Evolutionary conservation across 2,113 vertebrate species (phyloP).

Genomic region (Forbesichthys agassizii): DNA sequence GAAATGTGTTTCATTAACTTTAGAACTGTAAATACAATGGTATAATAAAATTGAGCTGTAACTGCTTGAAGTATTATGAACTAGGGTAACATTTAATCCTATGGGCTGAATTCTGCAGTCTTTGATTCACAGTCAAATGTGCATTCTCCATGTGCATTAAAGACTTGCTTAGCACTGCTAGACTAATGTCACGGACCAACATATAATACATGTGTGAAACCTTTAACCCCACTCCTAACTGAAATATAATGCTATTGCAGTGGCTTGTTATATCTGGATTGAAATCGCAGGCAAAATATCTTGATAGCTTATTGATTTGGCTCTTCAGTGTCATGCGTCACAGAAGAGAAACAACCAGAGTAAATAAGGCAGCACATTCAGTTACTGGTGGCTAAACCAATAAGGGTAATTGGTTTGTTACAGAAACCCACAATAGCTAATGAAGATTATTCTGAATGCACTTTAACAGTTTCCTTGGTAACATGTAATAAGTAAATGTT

Average conservation of each 20-base stretch:
- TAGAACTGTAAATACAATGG: too few relatives aligned
- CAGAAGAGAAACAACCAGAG: slow-evolving; percentile 10
- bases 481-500: slow-evolving; percentile 24
- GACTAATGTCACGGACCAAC: not conserved
- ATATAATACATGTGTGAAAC: too few relatives aligned
- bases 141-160: not conserved
- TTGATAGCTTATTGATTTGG: slow-evolving; percentile 31
- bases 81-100: too few relatives aligned
- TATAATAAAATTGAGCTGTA: too few relatives aligned
- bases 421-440: slow-evolving; percentile 32
- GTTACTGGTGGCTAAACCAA: slow-evolving; percentile 21
- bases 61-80: too few relatives aligned
- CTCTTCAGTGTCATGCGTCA: slow-evolving; percentile 22
- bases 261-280: not conserved
- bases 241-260: too few relatives aligned
- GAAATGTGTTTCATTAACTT: too few relatives aligned
- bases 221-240: too few relatives aligned
- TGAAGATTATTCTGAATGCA: slow-evolving; percentile 29
- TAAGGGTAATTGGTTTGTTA: slow-evolving; percentile 31
- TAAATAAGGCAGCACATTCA: slow-evolving; percentile 37
- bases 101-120: too few relatives aligned
- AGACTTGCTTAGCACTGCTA: not conserved
- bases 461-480: slow-evolving; percentile 46
- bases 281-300: slow-evolving; percentile 23
- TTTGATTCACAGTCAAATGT: not conserved